A percentile compares a stretch with the other conserved stretches of the same genome.
Conservation (phyloP, 2,113 vertebrate species). For the Elephas maximus region DNA sequence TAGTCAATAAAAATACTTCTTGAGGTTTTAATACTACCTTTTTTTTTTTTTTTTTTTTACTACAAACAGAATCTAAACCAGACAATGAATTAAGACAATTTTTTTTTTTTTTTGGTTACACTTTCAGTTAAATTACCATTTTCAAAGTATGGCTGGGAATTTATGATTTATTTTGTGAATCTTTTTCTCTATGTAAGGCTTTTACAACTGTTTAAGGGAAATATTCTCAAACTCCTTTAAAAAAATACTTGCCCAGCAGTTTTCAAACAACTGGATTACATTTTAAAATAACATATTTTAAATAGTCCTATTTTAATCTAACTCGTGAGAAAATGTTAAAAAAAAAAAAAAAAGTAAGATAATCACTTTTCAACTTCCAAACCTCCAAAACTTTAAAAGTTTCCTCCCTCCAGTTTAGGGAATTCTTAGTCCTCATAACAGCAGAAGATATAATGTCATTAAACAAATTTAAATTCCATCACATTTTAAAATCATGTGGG, state of each 20-base stretch:
- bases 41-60: not conserved
- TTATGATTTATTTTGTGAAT: conserved; percentile 26
- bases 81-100: not conserved
- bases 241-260: not conserved
- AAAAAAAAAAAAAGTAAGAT: not conserved
- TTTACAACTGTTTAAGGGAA: conserved; percentile 50
- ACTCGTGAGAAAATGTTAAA: not conserved
- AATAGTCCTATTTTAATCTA: conserved; percentile 42
- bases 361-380: conserved; percentile 31
- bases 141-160: conserved; percentile 57
- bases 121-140: conserved; percentile 18
- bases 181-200: not conserved
- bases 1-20: conserved; percentile 72
- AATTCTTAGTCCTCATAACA: not conserved
- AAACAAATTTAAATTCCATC: conserved; percentile 43
- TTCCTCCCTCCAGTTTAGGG: not conserved
- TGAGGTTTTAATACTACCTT: conserved; percentile 61
- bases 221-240: not conserved
- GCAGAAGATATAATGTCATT: conserved; percentile 32
- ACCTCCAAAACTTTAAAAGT: conserved; percentile 1
- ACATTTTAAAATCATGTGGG: conserved; percentile 46
- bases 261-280: conserved; percentile 67
- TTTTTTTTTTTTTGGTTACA: not conserved
- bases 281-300: conserved; percentile 45
- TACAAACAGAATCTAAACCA: conserved; percentile 60